These are phyloP conservation scores for Cheiracanthium punctorium DNA, from an alignment of 2,888 invertebrate species.

Conservation along the genomic window DNA sequence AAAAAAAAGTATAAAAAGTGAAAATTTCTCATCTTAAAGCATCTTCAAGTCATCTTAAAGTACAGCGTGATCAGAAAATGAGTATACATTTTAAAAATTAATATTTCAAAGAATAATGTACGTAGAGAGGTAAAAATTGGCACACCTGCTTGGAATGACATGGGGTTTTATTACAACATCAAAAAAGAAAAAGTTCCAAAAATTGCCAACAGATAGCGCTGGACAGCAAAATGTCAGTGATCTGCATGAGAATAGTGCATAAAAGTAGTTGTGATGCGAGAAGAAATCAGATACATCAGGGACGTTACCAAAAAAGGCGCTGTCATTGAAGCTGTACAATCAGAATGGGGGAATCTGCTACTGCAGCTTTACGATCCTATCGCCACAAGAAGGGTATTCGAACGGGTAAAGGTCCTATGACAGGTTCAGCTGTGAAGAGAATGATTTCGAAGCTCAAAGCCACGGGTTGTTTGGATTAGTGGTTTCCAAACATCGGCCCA, in stretches of 20 bases:
- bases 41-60: too few species aligned
- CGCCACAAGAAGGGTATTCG: neutral
- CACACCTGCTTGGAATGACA: too few species aligned
- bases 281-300: neutral
- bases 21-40: too few species aligned
- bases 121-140: too few species aligned
- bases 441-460: conserved; percentile 13
- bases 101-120: too few species aligned
- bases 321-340: conserved; percentile 18
- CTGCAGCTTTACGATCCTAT: conserved; percentile 2
- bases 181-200: neutral
- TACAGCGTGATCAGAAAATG: too few species aligned
- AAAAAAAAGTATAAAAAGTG: too few species aligned
- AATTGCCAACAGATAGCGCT: neutral
- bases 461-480: conserved; percentile 20
- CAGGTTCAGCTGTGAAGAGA: neutral
- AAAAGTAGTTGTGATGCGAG: neutral
- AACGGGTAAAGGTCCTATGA: conserved; percentile 12
- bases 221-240: neutral
- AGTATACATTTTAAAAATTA: too few species aligned
- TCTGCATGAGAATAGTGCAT: conserved; percentile 6
- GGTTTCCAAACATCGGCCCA: too few species aligned
- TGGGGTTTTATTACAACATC: too few species aligned
- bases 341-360: conserved; percentile 17
- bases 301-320: conserved; percentile 8